Evolutionary conservation across 2,113 vertebrate species (phyloP), one percentile per base, ranked within the genome.

Genomic region (Platysteira castanea): DNA sequence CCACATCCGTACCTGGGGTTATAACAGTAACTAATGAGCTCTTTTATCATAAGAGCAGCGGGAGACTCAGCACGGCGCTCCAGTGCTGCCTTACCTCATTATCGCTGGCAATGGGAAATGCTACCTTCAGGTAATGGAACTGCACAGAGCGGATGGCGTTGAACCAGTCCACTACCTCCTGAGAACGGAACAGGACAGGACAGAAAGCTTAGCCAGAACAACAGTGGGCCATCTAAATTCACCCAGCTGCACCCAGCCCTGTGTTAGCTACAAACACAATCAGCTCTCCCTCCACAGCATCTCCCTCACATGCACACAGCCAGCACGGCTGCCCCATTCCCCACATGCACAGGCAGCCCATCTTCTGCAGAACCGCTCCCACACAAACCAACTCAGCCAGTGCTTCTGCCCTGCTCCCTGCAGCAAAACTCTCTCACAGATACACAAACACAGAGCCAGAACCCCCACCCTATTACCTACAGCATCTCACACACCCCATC

Each of bases 141-240:
- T 99, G 98, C 87, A 98, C 98, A 0, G 98, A 98, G 46, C 99
- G 98, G 60, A 99, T 99, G 28, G 98, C 97, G 17, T 99, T 99
- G 94, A 98, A 98, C 99, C 99, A 99, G 95, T 99, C 98, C 33
- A 99, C 99, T 30, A 99, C 98, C 92, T 98, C 99, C 99, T 99
- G 70, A 80, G 70, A 41, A 91, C 1, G 37, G 33, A 84, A 67
- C 92, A 90, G 67, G 44, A 77, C 49, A 74, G 50, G 23, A 86
- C 41, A 93, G 56, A 90, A 77, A 46, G 37, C 59, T 95, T 22
- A 87, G 33, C 33, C 52, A 59, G 41, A 69, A n/a, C 44, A 93
- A 49, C 31, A 70, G 15, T 1, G 10, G 56, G 65, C 37, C 73
- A 31, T 11, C 24, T 52, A 37, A 89, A 64, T 16, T 49, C 49